Percentiles rank a stretch among this genome's conserved stretches.
phyloP scores from a whole-genome alignment of 2,797 vertebrate species.

The Zonotrichia albicollis region DNA sequence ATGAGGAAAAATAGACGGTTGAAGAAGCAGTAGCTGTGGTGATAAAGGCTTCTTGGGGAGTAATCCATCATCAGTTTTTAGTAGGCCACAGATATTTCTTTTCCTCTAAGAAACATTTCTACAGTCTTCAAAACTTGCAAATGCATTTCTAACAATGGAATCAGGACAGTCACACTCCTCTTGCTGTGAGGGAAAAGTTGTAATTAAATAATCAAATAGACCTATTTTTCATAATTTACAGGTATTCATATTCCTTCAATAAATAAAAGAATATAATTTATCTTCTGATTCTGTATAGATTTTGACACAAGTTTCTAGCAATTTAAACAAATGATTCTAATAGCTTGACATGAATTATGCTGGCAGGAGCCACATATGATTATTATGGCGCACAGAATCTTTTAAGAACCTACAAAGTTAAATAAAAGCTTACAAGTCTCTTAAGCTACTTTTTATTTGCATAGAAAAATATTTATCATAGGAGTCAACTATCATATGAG shows the following conservation, averaged over 20 bases:
- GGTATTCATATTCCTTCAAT: conserved; percentile 43
- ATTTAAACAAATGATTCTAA: conserved; percentile 30
- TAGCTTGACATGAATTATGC: conserved; percentile 22
- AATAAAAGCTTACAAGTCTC: conserved; percentile 61
- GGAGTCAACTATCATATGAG: conserved; percentile 69
- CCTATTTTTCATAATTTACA: conserved; percentile 27
- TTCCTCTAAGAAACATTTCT: conserved; percentile 1
- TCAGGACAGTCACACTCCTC: not conserved
- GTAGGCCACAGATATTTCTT: conserved; percentile 24
- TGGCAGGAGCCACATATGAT: not conserved
- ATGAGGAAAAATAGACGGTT: not conserved
- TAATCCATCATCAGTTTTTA: not conserved
- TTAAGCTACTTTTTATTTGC: conserved; percentile 70
- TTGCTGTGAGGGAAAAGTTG: not conserved
- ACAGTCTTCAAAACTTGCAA: not conserved
- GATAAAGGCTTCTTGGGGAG: not conserved
- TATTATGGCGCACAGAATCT: conserved; percentile 11
- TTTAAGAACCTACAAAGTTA: conserved; percentile 48
- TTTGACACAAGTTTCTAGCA: conserved; percentile 5
- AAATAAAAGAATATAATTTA: conserved; percentile 55
- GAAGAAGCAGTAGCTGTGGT: conserved; percentile 8
- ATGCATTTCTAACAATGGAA: not conserved
- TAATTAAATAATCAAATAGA: not conserved
- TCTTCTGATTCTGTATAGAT: conserved; percentile 28
- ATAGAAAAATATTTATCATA: conserved; percentile 77